A percentile compares a stretch with the other conserved stretches of the same genome.
Evolutionary conservation across 2,797 vertebrate species (phyloP).

Genomic region (Amniataba percoides): DNA sequence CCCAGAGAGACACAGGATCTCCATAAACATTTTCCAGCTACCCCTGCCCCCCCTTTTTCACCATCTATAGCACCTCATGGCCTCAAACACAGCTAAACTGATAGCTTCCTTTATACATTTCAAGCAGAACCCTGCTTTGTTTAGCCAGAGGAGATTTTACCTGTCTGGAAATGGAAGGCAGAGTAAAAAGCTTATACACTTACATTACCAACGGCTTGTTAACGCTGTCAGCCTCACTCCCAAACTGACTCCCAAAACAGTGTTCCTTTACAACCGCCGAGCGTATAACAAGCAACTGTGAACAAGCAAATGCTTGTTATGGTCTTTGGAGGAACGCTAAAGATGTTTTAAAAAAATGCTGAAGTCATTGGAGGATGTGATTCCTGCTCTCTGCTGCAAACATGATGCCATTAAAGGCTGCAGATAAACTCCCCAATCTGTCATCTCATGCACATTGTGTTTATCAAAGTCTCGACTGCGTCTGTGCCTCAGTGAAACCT

Average conservation of each 20-base stretch:
- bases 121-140: conserved; percentile 47
- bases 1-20: conserved; percentile 82
- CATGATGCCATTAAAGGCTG: conserved; percentile 53
- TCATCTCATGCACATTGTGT: conserved; percentile 19
- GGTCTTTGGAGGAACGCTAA: conserved; percentile 66
- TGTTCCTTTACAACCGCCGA: conserved; percentile 51
- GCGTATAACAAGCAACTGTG: conserved; percentile 64
- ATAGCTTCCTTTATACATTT: conserved; percentile 64
- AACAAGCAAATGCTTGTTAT: conserved; percentile 66
- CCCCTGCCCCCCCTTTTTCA: conserved; percentile 16
- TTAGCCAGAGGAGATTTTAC: conserved; percentile 62
- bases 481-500: conserved; percentile 17
- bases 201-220: conserved; percentile 66
- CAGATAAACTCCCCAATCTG: conserved; percentile 47
- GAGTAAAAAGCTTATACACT: conserved; percentile 57
- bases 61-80: conserved; percentile 49
- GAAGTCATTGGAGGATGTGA: conserved; percentile 62
- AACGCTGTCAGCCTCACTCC: conserved; percentile 58
- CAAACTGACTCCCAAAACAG: conserved; percentile 51
- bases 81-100: conserved; percentile 51
- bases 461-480: conserved; percentile 24
- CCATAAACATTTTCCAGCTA: conserved; percentile 74
- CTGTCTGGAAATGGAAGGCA: conserved; percentile 51
- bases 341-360: conserved; percentile 62
- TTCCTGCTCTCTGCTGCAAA: conserved; percentile 52